Conservation (phyloP, 1,140 invertebrate species). For the Berghia stephanieae region DNA sequence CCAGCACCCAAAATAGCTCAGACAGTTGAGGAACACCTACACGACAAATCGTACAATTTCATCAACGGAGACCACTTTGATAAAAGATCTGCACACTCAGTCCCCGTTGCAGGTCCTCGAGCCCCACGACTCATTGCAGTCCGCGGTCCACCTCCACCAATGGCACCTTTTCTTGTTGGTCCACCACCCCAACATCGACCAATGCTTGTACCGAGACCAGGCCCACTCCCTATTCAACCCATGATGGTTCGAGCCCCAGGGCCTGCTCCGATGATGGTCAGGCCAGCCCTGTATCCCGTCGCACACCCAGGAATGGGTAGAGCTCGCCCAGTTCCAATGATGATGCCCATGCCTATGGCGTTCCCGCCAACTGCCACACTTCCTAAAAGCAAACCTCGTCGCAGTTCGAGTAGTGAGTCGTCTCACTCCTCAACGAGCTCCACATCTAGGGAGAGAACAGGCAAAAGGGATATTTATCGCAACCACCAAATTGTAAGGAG, state of each 20-base stretch:
- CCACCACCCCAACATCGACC: constrained; percentile 32
- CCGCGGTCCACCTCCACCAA: constrained; percentile 42
- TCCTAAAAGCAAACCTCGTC: constrained; percentile 3
- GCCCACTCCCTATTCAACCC: constrained; percentile 38
- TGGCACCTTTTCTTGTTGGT: constrained; percentile 28
- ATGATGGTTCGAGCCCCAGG: constrained; percentile 28
- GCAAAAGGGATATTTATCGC: neutral
- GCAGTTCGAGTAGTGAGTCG: constrained; percentile 34
- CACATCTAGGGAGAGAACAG: constrained; percentile 7
- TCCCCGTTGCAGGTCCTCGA: constrained; percentile 18
- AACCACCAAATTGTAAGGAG: neutral
- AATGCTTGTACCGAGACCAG: constrained; percentile 31
- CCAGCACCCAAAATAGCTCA: too few relatives aligned
- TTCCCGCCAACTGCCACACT: too few relatives aligned
- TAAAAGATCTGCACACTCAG: too few relatives aligned
- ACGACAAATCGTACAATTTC: too few relatives aligned
- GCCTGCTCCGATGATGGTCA: constrained; percentile 28
- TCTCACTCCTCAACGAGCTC: constrained; percentile 35
- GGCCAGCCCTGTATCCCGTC: too few relatives aligned
- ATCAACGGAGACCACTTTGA: too few relatives aligned
- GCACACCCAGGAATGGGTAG: too few relatives aligned
- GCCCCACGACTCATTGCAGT: constrained; percentile 32
- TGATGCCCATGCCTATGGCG: too few relatives aligned
- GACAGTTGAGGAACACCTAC: too few relatives aligned
- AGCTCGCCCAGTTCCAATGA: too few relatives aligned